Conservation (phyloP, 2,797 vertebrate genomes). For the Rhincodon typus region DNA sequence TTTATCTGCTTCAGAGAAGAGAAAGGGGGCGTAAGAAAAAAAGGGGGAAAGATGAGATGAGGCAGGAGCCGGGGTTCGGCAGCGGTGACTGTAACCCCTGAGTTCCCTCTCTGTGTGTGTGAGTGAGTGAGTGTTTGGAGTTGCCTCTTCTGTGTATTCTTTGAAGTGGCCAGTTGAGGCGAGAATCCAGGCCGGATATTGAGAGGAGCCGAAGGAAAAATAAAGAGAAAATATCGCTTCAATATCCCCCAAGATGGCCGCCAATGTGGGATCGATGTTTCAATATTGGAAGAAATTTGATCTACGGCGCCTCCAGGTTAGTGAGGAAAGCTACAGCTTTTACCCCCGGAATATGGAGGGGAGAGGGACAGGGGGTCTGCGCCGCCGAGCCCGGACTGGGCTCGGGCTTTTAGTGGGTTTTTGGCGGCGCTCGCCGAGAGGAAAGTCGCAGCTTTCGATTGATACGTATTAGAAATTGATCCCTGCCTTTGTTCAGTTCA, state of each 20-base stretch:
- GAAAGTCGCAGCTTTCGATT: constrained; percentile 60
- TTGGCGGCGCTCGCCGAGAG: constrained; percentile 40
- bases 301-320: constrained; percentile 92
- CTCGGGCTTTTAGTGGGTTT: constrained; percentile 37
- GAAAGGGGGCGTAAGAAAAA: no score
- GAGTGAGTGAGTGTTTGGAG: not conserved
- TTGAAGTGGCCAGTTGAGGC: constrained; percentile 48
- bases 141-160: not conserved
- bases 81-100: not conserved
- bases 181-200: constrained; percentile 83
- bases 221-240: constrained; percentile 66
- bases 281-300: constrained; percentile 94
- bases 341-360: constrained; percentile 44
- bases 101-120: not conserved
- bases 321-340: constrained; percentile 57
- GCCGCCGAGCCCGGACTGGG: constrained; percentile 36
- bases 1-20: no score
- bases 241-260: constrained; percentile 97
- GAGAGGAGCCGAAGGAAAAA: constrained; percentile 71
- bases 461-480: constrained; percentile 95
- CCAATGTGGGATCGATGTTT: constrained; percentile 95
- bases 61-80: not conserved
- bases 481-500: constrained; percentile 96
- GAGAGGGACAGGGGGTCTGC: constrained; percentile 37
- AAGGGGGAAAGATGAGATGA: no score